phyloP scores from a whole-genome alignment of 2,888 invertebrate species.

The Ophioninae sp. region DNA sequence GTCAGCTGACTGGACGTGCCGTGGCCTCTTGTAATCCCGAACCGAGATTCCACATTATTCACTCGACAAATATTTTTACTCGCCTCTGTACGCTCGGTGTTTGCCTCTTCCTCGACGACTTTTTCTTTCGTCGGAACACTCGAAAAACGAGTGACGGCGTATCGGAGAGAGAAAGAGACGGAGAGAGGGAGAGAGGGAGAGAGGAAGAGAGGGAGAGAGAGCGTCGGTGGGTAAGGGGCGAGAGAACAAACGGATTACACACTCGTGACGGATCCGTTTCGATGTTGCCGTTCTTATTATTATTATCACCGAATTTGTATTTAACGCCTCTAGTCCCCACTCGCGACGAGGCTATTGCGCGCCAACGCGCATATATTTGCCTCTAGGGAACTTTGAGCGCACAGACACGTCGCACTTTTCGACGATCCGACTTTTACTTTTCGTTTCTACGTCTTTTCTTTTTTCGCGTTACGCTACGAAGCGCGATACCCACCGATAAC shows the following conservation, averaged over 20 bases:
- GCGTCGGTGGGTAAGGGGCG: no score
- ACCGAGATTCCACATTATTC: slow-evolving; percentile 80
- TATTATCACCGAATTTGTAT: slow-evolving; percentile 30
- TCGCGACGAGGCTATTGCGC: slow-evolving; percentile 28
- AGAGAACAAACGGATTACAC: neutral
- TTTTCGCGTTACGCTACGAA: neutral
- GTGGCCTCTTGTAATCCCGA: slow-evolving; percentile 79
- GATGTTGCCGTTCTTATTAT: slow-evolving; percentile 15
- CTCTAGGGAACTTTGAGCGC: slow-evolving; percentile 6
- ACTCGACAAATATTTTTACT: slow-evolving; percentile 65
- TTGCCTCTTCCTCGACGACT: slow-evolving; percentile 4
- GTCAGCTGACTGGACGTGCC: slow-evolving; percentile 81
- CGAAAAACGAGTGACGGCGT: slow-evolving; percentile 2
- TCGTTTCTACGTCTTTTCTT: slow-evolving; percentile 9
- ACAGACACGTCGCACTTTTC: slow-evolving; percentile 45
- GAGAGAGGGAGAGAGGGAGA: neutral
- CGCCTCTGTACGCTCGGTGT: slow-evolving; percentile 2
- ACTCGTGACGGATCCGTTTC: slow-evolving; percentile 10
- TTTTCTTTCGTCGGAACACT: neutral
- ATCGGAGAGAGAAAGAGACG: neutral
- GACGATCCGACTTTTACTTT: neutral
- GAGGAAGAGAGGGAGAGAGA: neutral
- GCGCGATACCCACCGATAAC: neutral
- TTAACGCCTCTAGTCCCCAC: slow-evolving; percentile 26
- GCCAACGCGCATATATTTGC: slow-evolving; percentile 19